Evolutionary conservation across 1,140 invertebrate genomes (phyloP).

Genomic region (Penaeus indicus): DNA sequence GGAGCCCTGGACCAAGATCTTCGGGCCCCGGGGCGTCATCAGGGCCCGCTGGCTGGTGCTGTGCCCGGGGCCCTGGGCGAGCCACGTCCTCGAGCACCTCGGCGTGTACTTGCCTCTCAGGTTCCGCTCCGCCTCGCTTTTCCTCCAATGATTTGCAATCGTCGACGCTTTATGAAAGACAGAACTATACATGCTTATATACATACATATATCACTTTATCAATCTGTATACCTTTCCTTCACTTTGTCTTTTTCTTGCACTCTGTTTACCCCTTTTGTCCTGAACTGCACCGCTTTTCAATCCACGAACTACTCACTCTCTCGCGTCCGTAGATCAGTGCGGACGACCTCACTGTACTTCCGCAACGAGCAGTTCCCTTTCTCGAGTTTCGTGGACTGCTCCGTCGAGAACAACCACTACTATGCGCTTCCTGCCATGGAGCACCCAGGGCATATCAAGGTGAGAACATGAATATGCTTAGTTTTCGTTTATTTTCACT

Average conservation of each 20-base stretch:
- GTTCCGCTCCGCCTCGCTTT: not conserved
- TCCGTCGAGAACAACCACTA: not conserved
- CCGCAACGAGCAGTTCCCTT: not conserved
- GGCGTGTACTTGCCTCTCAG: slow-evolving; percentile 27
- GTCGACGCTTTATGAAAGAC: too few species aligned
- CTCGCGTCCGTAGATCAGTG: not conserved
- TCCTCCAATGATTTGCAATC: too few species aligned
- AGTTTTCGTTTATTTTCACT: not conserved
- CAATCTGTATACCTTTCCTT: too few species aligned
- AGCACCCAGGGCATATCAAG: slow-evolving; percentile 10
- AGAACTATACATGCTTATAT: too few species aligned
- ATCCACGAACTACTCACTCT: too few species aligned
- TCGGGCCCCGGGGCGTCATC: slow-evolving; percentile 3
- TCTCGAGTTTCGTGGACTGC: not conserved
- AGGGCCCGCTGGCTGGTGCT: slow-evolving; percentile 15
- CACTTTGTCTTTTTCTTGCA: too few species aligned
- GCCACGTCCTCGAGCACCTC: not conserved
- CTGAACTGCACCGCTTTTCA: too few species aligned
- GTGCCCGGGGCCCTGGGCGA: slow-evolving; percentile 32
- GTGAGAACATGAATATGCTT: not conserved
- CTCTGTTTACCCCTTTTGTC: too few species aligned
- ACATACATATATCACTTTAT: too few species aligned
- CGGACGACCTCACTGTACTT: not conserved
- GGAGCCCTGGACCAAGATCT: slow-evolving; percentile 10
- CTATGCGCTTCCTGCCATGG: slow-evolving; percentile 18